Evolutionary conservation across 2,888 invertebrate species (phyloP), one percentile per base, ranked within the genome.

Genomic region (Slavum lentiscoides): DNA sequence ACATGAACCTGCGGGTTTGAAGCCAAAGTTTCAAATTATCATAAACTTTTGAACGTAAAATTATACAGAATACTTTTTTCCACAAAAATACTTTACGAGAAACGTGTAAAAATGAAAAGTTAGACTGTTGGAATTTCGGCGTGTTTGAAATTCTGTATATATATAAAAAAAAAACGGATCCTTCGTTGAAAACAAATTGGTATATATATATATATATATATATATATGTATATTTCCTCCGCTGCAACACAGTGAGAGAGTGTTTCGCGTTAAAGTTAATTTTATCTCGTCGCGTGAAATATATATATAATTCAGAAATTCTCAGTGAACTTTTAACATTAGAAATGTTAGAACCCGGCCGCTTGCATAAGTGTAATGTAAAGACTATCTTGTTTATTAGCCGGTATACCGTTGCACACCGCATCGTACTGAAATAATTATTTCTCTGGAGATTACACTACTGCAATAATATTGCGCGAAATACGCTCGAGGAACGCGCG

Each of bases 221-320:
- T 30, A 30, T 30, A 30, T 30, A 30, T 30, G 30, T 30, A 30
- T 30, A 30, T 30, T 30, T 30, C 4, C 4, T 30, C 30, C 13
- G 39, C 19, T n/a, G 7, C 21, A 23, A 55, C 39, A 39, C 11
- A 11, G 19, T 19, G 23, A 66, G 23, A 66, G 58, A 66, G 55
- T 55, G 21, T 58, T 15, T 11, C 13, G 58, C 19, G 66, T 66
- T 66, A 66, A 55, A 66, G 39, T 74, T 58, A 58, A 74, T 74
- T 55, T 74, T 55, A 66, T 74, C 66, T 58, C 39, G 66, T 66
- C 15, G 9, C 7, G 17, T 13, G 19, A 23, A 67, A 23, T 68
- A 76, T 76, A 59, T 76, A 59, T 76, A 59, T 76, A 59, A 23
- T 68, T 68, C 75, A 76, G 58, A 76, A 76, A 58, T 67, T 76